Evolutionary conservation across 2,113 vertebrate species (phyloP).

Genomic region (Xyliphius kryptos): DNA sequence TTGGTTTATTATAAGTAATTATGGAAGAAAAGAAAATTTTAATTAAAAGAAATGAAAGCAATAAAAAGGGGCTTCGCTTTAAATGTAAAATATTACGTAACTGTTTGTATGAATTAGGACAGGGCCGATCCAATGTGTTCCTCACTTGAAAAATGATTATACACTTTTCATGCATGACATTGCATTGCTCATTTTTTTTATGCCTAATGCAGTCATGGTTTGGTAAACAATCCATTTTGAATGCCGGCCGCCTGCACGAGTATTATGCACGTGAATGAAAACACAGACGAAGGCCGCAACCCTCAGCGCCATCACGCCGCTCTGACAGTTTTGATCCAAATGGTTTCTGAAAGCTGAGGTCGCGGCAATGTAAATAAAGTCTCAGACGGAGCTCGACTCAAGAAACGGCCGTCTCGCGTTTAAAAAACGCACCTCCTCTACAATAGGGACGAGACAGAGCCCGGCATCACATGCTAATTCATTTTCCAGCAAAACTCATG

Average conservation of each 20-base stretch:
- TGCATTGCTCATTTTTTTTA: no score
- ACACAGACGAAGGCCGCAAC: conserved; percentile 56
- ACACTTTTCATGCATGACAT: no score
- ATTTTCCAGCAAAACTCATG: conserved; percentile 36
- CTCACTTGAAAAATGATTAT: no score
- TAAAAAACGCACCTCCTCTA: conserved; percentile 23
- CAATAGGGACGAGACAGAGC: conserved; percentile 29
- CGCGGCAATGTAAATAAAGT: conserved; percentile 69
- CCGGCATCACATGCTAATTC: conserved; percentile 50
- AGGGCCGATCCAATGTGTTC: no score
- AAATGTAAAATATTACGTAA: no score
- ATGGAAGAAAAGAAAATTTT: no score
- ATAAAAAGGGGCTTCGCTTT: no score
- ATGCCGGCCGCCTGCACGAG: not conserved
- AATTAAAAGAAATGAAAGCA: no score
- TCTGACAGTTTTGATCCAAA: conserved; percentile 73
- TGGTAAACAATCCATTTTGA: no score
- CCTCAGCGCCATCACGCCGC: conserved; percentile 64
- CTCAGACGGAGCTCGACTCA: conserved; percentile 25
- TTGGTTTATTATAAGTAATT: no score
- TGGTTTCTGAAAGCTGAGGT: conserved; percentile 66
- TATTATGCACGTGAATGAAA: conserved; percentile 36
- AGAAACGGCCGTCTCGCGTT: conserved; percentile 22
- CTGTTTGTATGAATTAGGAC: no score
- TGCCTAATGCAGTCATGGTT: no score